Evolutionary conservation across 2,888 invertebrate species (phyloP).

Genomic region (Eupithecia tripunctaria): DNA sequence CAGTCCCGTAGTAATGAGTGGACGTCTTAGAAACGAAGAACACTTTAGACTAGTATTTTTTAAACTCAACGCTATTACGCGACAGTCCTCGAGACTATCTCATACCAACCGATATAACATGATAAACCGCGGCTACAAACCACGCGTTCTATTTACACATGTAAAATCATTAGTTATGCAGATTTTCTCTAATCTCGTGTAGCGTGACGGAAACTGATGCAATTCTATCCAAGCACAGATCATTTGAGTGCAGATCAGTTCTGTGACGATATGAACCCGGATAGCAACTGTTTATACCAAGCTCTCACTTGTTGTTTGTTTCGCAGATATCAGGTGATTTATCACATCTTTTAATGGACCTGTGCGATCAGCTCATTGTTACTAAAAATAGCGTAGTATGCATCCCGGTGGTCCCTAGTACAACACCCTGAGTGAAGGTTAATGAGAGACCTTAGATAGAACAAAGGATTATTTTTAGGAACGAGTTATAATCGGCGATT

Average conservation of each 20-base stretch:
- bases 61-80: too few species aligned
- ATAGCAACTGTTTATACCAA: background rate
- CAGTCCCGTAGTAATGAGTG: too few species aligned
- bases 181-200: background rate
- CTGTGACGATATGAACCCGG: constrained; percentile 5
- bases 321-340: constrained; percentile 3
- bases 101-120: background rate
- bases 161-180: background rate
- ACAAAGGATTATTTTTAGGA: background rate
- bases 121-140: background rate
- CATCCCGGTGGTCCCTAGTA: background rate
- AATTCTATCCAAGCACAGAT: background rate
- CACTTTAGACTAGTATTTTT: background rate
- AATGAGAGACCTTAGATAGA: background rate
- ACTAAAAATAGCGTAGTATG: background rate
- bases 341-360: background rate
- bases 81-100: too few species aligned
- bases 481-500: background rate
- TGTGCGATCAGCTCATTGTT: background rate
- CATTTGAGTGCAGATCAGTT: background rate
- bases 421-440: background rate
- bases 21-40: background rate
- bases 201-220: background rate
- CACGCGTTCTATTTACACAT: background rate
- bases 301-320: background rate